Evolutionary conservation across 2,888 invertebrate species (phyloP).

Genomic region (Ecdyonurus torrentis): DNA sequence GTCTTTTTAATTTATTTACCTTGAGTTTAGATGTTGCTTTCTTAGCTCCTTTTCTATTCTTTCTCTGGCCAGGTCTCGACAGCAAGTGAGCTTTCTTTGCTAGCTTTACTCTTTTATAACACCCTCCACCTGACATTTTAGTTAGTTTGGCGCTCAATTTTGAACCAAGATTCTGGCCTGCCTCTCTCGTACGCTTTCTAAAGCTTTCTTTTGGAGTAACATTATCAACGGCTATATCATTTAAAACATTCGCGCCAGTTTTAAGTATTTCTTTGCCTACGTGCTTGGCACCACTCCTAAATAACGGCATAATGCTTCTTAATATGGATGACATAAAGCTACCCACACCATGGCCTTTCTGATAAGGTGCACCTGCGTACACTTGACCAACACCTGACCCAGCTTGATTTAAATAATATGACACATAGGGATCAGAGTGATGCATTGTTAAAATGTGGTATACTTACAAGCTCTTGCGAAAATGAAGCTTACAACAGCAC

Average conservation of each 20-base stretch:
- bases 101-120: not conserved
- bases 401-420: constrained; percentile 3
- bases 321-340: constrained; percentile 1
- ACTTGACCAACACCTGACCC: constrained; percentile 1
- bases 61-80: not conserved
- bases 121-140: not conserved
- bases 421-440: not conserved
- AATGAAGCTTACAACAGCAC: not conserved
- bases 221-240: not conserved
- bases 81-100: not conserved
- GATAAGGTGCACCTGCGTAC: not conserved
- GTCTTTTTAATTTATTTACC: too few relatives aligned
- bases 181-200: not conserved
- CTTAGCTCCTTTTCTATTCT: not conserved
- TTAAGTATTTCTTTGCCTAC: constrained; percentile 9
- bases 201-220: not conserved
- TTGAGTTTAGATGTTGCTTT: too few relatives aligned
- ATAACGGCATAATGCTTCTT: constrained; percentile 6
- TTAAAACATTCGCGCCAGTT: constrained; percentile 3
- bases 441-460: not conserved
- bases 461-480: not conserved
- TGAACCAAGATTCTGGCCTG: not conserved
- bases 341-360: constrained; percentile 4
- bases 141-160: not conserved
- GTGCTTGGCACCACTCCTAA: constrained; percentile 8